Percentiles rank a stretch among this genome's conserved stretches.
Evolutionary conservation across 1,140 invertebrate species (phyloP).

Genomic region (Lucilia sericata): DNA sequence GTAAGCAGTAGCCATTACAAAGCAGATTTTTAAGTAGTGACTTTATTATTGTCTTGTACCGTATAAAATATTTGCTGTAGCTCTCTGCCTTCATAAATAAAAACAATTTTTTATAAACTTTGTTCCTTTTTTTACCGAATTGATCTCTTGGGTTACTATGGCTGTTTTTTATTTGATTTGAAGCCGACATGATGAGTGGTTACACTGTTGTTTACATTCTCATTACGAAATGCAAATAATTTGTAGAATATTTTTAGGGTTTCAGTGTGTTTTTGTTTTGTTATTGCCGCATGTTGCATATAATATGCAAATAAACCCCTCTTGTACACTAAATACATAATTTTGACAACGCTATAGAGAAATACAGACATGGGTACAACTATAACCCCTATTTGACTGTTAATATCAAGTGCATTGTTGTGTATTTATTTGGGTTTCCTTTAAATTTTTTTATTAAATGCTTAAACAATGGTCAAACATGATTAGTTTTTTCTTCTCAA

Average conservation of each 20-base stretch:
- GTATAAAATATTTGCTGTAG: neutral
- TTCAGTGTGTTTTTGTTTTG: neutral
- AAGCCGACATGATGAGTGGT: neutral
- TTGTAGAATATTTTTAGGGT: slow-evolving; percentile 18
- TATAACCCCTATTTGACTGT: slow-evolving; percentile 21
- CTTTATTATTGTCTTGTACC: neutral
- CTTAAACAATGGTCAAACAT: slow-evolving; percentile 27
- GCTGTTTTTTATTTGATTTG: neutral
- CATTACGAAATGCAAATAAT: slow-evolving; percentile 18
- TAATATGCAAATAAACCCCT: slow-evolving; percentile 8
- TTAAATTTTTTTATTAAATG: neutral
- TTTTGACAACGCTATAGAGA: neutral
- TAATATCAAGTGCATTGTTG: slow-evolving; percentile 22
- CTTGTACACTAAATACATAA: neutral
- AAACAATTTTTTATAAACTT: neutral
- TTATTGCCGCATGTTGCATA: neutral
- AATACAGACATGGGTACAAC: neutral
- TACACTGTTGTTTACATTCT: neutral
- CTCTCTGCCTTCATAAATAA: neutral
- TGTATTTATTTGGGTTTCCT: slow-evolving; percentile 30
- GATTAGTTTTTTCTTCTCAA: neutral
- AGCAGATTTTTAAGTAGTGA: too few relatives aligned
- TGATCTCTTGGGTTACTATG: neutral
- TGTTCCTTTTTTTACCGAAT: neutral
- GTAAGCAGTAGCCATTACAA: too few relatives aligned